phyloP scores from a whole-genome alignment of 2,113 vertebrate genomes.

The Motacilla tschutschensis region DNA sequence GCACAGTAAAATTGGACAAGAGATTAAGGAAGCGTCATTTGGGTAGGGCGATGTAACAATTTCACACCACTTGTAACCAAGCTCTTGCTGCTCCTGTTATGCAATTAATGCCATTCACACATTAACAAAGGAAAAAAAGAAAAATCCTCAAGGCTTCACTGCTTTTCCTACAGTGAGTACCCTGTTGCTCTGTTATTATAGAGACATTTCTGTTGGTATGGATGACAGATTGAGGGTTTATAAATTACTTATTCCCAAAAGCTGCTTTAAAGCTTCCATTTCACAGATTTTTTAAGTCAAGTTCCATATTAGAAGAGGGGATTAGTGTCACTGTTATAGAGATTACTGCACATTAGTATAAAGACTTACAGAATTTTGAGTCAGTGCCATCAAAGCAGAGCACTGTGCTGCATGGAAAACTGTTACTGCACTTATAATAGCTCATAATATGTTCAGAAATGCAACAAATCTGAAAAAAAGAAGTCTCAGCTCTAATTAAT shows the following conservation, averaged over 20 bases:
- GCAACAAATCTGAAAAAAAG: neutral
- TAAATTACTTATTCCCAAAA: neutral
- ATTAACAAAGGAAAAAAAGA: neutral
- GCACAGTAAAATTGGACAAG: neutral
- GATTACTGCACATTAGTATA: constrained; percentile 17
- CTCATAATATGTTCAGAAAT: constrained; percentile 14
- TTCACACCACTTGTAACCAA: neutral
- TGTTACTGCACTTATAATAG: neutral
- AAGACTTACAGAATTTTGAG: constrained; percentile 12
- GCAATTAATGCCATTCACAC: neutral
- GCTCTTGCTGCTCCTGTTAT: neutral
- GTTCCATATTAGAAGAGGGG: neutral
- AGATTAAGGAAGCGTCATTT: neutral
- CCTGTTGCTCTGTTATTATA: neutral
- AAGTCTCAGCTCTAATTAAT: neutral
- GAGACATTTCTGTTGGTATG: neutral
- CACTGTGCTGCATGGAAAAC: constrained; percentile 1
- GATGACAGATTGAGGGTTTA: neutral
- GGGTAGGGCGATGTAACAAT: neutral
- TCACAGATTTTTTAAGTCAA: constrained; percentile 2
- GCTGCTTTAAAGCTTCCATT: constrained; percentile 4
- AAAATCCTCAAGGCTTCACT: neutral
- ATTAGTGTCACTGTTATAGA: constrained; percentile 2
- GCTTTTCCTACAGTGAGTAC: neutral
- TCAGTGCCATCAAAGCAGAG: neutral